Percentiles rank a stretch among this genome's conserved stretches.
Conservation (phyloP, 64 coral and sea anemone genomes). For the Actinia tenebrosa region DNA sequence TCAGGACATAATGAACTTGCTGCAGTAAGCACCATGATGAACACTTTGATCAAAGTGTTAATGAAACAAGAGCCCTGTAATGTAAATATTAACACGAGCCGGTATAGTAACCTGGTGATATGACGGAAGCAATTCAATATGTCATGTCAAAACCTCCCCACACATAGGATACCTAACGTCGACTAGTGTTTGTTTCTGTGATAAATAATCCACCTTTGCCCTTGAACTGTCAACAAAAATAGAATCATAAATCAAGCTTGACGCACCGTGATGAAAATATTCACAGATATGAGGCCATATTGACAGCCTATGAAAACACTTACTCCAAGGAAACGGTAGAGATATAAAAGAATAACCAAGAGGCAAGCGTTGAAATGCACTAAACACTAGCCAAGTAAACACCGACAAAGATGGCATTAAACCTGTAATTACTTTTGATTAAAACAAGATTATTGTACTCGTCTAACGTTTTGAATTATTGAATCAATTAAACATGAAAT, state of each 20-base stretch:
- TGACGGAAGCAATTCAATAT: too few species aligned
- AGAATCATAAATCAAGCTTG: background rate
- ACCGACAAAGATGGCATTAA: background rate
- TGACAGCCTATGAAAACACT: background rate
- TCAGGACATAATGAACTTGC: background rate
- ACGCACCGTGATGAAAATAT: background rate
- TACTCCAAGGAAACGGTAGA: background rate
- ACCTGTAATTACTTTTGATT: background rate
- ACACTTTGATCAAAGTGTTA: background rate
- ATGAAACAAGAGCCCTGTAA: background rate
- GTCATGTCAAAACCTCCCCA: background rate
- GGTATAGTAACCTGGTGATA: background rate
- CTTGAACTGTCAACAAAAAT: background rate
- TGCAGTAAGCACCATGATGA: background rate
- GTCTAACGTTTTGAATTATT: background rate
- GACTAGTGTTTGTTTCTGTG: background rate
- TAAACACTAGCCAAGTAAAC: background rate
- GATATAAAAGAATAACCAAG: background rate
- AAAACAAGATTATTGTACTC: background rate
- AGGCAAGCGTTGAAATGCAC: background rate
- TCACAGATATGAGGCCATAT: background rate
- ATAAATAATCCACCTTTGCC: background rate
- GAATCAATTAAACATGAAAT: background rate
- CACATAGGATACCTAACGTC: background rate
- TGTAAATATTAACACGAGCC: background rate